A percentile compares a stretch with the other conserved stretches of the same genome.
phyloP scores from a whole-genome alignment of 2,888 invertebrate genomes.

The Dynastes hyllus region DNA sequence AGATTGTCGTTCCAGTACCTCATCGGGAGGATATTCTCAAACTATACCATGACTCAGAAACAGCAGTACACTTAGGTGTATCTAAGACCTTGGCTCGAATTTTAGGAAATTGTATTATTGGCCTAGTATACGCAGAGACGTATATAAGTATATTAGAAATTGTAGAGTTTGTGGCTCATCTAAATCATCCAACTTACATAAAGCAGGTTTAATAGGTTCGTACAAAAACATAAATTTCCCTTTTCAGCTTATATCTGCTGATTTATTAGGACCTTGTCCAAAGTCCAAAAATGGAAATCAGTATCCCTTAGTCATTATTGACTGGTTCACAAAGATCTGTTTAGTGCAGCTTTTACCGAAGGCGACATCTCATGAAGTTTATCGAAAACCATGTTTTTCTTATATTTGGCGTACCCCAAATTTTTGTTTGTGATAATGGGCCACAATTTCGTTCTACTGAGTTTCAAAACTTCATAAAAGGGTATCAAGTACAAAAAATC shows the following conservation, averaged over 20 bases:
- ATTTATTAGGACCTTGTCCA: constrained; percentile 23
- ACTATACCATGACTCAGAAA: neutral
- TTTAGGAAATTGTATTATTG: constrained; percentile 15
- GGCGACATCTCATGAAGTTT: neutral
- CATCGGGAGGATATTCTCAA: neutral
- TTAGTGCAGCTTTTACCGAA: constrained; percentile 2
- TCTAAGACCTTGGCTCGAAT: neutral
- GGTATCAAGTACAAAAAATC: neutral
- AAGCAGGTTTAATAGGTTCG: constrained; percentile 11
- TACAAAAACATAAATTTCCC: constrained; percentile 2
- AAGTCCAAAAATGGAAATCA: constrained; percentile 14
- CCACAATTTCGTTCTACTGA: neutral
- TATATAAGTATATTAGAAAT: neutral
- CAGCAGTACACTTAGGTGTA: neutral
- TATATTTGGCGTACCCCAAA: neutral
- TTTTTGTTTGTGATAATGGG: neutral
- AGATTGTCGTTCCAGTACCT: neutral
- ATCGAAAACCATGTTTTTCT: neutral
- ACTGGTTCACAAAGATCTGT: constrained; percentile 15
- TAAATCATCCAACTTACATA: neutral
- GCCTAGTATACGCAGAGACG: neutral
- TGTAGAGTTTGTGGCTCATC: neutral
- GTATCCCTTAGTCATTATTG: constrained; percentile 10
- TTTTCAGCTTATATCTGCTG: constrained; percentile 16
- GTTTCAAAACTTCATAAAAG: neutral